Conservation (phyloP, 2,797 vertebrate genomes). For the Euthynnus affinis region DNA sequence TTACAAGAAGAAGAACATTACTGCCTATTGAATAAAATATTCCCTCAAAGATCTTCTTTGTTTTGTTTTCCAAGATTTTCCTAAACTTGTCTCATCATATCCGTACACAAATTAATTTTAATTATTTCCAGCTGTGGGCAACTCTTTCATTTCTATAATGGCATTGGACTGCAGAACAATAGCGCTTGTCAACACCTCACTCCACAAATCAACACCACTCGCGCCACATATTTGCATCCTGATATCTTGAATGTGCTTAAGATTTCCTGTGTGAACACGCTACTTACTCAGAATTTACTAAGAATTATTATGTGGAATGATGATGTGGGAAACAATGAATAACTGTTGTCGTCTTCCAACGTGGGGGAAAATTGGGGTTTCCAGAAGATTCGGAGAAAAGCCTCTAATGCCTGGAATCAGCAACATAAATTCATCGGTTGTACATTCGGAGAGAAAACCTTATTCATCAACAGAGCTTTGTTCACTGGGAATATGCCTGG, state of each 20-base stretch:
- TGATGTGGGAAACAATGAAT: conserved; percentile 36
- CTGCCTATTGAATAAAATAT: background rate
- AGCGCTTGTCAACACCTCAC: background rate
- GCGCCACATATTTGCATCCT: background rate
- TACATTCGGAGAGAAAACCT: conserved; percentile 24
- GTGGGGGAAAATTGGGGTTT: background rate
- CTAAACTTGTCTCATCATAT: background rate
- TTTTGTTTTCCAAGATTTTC: background rate
- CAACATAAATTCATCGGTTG: conserved; percentile 45
- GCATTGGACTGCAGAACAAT: background rate
- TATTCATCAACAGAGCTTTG: conserved; percentile 40
- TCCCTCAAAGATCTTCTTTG: background rate
- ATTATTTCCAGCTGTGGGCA: conserved; percentile 13
- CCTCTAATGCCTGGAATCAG: conserved; percentile 35
- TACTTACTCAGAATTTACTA: conserved; percentile 22
- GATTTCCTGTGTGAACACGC: background rate
- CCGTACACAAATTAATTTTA: background rate
- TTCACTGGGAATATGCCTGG: conserved; percentile 18
- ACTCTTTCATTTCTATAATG: background rate
- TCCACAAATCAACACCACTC: background rate
- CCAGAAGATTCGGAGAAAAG: conserved; percentile 56
- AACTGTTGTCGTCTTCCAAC: conserved; percentile 23
- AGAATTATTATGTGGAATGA: conserved; percentile 28
- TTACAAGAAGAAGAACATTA: too few species aligned
- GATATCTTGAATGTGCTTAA: conserved; percentile 10